Evolutionary conservation across 1,140 invertebrate genomes (phyloP).

Genomic region (Hycleus phaleratus): DNA sequence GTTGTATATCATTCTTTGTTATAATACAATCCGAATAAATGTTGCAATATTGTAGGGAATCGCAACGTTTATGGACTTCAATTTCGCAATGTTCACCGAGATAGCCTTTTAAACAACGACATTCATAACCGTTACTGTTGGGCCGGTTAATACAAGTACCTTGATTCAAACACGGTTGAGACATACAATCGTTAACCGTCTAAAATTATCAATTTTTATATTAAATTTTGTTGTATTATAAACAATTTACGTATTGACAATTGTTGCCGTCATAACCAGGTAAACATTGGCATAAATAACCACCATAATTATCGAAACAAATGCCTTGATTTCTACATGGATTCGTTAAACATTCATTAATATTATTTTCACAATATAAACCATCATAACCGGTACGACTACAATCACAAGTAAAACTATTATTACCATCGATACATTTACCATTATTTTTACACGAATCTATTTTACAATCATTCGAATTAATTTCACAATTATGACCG

Average conservation of each 20-base stretch:
- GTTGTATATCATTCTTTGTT: conserved; percentile 38
- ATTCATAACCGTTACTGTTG: conserved; percentile 41
- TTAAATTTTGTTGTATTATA: neutral
- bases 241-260: conserved; percentile 54
- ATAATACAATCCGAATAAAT: conserved; percentile 48
- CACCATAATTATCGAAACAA: conserved; percentile 72
- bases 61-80: conserved; percentile 40
- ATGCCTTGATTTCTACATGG: conserved; percentile 70
- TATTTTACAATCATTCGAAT: conserved; percentile 62
- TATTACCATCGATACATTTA: conserved; percentile 66
- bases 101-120: conserved; percentile 50
- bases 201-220: conserved; percentile 4
- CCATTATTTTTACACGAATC: conserved; percentile 79
- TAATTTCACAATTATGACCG: conserved; percentile 66
- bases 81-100: conserved; percentile 52
- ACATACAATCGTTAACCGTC: conserved; percentile 56
- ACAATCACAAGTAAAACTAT: conserved; percentile 74
- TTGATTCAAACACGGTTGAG: conserved; percentile 58
- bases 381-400: conserved; percentile 69
- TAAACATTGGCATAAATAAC: conserved; percentile 76
- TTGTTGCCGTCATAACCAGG: conserved; percentile 72
- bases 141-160: conserved; percentile 56
- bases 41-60: conserved; percentile 47
- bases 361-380: conserved; percentile 69
- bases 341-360: conserved; percentile 70